Evolutionary conservation across 2,113 vertebrate genomes (phyloP).

Genomic region (Coryphaenoides rupestris): DNA sequence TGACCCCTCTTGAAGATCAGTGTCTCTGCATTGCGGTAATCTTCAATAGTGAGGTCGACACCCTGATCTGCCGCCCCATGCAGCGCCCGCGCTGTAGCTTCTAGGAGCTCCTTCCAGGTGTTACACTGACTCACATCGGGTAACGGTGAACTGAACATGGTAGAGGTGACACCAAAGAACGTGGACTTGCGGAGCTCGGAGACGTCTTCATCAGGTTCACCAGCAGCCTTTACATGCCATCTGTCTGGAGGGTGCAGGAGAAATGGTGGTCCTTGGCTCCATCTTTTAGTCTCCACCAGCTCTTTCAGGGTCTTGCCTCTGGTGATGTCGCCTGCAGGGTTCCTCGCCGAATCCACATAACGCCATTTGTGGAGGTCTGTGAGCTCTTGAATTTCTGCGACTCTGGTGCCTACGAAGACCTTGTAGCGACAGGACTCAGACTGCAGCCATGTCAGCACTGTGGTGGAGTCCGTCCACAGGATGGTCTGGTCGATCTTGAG

Average conservation of each 20-base stretch:
- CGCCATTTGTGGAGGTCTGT: neutral
- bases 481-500: neutral
- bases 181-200: slow-evolving; percentile 2
- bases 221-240: neutral
- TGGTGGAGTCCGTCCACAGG: slow-evolving; percentile 14
- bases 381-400: neutral
- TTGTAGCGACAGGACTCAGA: slow-evolving; percentile 1
- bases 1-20: neutral
- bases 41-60: neutral
- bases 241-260: neutral
- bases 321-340: neutral
- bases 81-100: neutral
- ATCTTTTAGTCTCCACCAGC: neutral
- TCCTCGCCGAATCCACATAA: neutral
- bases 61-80: neutral
- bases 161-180: neutral
- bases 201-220: too few relatives aligned
- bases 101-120: neutral
- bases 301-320: neutral
- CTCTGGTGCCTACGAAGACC: too few relatives aligned
- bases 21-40: neutral
- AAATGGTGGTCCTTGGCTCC: neutral
- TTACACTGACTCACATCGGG: neutral
- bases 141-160: too few relatives aligned
- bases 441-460: neutral